These are phyloP conservation scores for Apostichopus leukothele DNA, from an alignment of 53 echinoderm and acorn worm species.

Conservation along the genomic window DNA sequence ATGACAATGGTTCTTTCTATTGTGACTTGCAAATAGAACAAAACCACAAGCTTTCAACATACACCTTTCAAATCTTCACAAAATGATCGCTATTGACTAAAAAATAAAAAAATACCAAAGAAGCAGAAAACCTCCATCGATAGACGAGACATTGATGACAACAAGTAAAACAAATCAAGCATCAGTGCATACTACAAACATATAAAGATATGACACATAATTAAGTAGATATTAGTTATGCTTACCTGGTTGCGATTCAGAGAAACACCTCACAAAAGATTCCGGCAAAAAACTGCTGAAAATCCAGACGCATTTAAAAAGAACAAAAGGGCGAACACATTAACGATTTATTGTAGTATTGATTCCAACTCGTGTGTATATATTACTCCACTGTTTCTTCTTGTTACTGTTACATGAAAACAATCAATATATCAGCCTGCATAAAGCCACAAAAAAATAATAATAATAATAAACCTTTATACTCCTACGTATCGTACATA, in stretches of 20 bases:
- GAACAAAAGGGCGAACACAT: neutral
- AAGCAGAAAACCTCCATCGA: too few species aligned
- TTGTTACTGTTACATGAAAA: neutral
- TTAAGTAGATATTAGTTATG: neutral
- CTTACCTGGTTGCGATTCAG: neutral
- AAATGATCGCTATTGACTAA: too few species aligned
- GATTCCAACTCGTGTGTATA: neutral
- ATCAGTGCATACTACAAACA: too few species aligned
- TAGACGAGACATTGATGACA: too few species aligned
- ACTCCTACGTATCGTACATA: neutral
- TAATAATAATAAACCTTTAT: neutral
- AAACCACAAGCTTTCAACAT: too few species aligned
- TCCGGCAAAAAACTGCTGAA: neutral
- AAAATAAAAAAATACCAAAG: too few species aligned
- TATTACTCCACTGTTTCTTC: conserved; percentile 4
- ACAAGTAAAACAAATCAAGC: too few species aligned
- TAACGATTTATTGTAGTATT: conserved; percentile 1
- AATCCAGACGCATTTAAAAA: conserved; percentile 29
- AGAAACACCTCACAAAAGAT: neutral
- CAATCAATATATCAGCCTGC: conserved; percentile 10
- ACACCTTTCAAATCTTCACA: too few species aligned
- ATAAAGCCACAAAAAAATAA: neutral
- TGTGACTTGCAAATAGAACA: too few species aligned
- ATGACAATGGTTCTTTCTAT: too few species aligned
- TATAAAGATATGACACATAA: too few species aligned